Conservation (phyloP, 2,888 invertebrate species). For the Drosophila setosimentum region DNA sequence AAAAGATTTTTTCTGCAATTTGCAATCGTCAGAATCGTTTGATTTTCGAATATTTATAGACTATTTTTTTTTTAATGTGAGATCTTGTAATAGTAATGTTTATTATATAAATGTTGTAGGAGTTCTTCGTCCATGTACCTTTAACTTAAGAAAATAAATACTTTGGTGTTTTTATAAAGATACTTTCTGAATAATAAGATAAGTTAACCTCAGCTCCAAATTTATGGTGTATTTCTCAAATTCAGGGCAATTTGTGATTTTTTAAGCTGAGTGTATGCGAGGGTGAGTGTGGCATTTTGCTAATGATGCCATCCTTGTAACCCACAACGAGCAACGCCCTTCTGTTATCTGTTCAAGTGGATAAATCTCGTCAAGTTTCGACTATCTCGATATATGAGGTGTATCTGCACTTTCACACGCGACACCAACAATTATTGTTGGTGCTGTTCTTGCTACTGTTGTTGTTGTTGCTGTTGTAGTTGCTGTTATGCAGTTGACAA, state of each 20-base stretch:
- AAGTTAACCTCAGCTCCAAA: too few relatives aligned
- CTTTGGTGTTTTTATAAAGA: background rate
- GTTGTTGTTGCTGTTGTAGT: conserved; percentile 16
- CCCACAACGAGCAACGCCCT: background rate
- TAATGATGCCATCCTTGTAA: conserved; percentile 42
- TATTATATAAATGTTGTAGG: too few relatives aligned
- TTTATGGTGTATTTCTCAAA: background rate
- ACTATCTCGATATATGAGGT: conserved; percentile 24
- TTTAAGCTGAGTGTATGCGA: background rate
- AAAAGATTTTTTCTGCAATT: background rate
- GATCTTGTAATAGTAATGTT: too few relatives aligned
- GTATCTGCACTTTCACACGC: conserved; percentile 66
- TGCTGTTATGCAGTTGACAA: conserved; percentile 27
- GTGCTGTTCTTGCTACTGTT: background rate
- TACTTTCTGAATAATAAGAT: background rate
- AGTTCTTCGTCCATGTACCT: too few relatives aligned
- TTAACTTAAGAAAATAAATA: fast-evolving
- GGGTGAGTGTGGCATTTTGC: conserved; percentile 40
- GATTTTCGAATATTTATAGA: too few relatives aligned
- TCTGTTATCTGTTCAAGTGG: conserved; percentile 25
- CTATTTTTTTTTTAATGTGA: too few relatives aligned
- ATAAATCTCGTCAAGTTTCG: conserved; percentile 23
- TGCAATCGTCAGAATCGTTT: too few relatives aligned
- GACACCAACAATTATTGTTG: conserved; percentile 29
- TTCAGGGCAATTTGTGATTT: background rate